Evolutionary conservation across 1,140 invertebrate genomes (phyloP), one percentile per base, ranked within the genome.

Genomic region (Uloborus diversus): DNA sequence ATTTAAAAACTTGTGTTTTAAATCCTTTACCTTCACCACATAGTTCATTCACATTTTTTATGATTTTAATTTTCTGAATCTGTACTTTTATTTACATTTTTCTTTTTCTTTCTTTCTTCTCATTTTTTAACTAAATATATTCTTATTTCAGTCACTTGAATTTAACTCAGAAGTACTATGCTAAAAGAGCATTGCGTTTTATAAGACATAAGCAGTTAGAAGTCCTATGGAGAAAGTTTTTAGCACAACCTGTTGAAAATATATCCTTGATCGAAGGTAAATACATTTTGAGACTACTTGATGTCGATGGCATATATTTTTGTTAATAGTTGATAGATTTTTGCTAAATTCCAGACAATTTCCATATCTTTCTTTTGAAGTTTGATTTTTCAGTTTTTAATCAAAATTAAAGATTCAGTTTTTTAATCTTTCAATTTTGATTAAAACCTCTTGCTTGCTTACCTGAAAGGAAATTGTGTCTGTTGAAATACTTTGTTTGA

Each of bases 141-240:
- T 51, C 64, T n/a, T 71, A 88, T 57, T 84, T 91, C 89, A 69
- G 64, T 65, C 81, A 86, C 14, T 84, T 85, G 62, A 89, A 90
- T 79, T 84, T 92, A 53, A 92, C 91, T n/a, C 83, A 88, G 42
- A 89, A 89, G 82, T 90, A 90, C 84, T 92, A 92, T 86, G 88
- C 90, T 7, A 85, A 87, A 69, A 88, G 89, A 85, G 86, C 90
- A 23, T 81, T 91, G 3, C 83, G 87, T 66, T 88, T 88, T 82
- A 82, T 90, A 17, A 86, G 86, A 3, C 89, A 90, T 47, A 82
- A 81, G 42, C 86, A 86, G 81, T 83, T 91, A 20, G 84, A 85
- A 33, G 76, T 86, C 3, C 84, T 86, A 35, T 90, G 88, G 89
- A 57, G 85, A 13, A 84, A 84, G 42, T 89, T 87, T 69, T 82